These are phyloP conservation scores for Silurus asotus DNA, from an alignment of 2,113 vertebrate genomes.

Conservation along the genomic window DNA sequence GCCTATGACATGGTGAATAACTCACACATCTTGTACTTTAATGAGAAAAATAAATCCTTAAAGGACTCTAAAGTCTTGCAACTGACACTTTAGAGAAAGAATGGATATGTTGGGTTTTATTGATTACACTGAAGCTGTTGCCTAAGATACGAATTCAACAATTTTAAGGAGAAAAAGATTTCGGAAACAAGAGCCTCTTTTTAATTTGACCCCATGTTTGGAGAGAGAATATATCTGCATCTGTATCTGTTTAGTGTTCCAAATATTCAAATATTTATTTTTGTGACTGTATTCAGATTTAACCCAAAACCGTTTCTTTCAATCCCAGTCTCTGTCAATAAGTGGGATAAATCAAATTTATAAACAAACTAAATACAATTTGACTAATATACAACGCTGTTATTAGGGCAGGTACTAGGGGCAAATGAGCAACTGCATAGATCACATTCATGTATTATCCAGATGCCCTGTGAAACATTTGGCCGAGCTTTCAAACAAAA, in stretches of 20 bases:
- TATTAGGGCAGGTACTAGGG: background rate
- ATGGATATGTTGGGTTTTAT: background rate
- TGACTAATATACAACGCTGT: background rate
- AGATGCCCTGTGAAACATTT: background rate
- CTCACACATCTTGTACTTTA: background rate
- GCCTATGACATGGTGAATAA: slow-evolving; percentile 86
- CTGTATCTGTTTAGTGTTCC: background rate
- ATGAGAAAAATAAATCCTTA: background rate
- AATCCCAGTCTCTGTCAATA: background rate
- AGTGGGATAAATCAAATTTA: background rate
- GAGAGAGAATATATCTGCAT: background rate
- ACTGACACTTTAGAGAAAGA: background rate
- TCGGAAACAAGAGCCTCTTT: background rate
- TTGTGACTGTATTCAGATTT: background rate
- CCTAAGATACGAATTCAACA: background rate
- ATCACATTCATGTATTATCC: background rate
- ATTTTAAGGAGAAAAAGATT: background rate
- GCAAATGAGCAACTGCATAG: background rate
- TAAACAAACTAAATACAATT: background rate
- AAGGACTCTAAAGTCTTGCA: background rate
- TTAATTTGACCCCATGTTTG: background rate
- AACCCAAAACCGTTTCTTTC: background rate
- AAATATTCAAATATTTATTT: background rate
- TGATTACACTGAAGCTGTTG: background rate
- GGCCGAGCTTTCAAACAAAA: background rate